Percentiles rank a stretch among this genome's conserved stretches.
Conservation (phyloP, 2,888 invertebrate species). For the Alloplasta piceator region DNA sequence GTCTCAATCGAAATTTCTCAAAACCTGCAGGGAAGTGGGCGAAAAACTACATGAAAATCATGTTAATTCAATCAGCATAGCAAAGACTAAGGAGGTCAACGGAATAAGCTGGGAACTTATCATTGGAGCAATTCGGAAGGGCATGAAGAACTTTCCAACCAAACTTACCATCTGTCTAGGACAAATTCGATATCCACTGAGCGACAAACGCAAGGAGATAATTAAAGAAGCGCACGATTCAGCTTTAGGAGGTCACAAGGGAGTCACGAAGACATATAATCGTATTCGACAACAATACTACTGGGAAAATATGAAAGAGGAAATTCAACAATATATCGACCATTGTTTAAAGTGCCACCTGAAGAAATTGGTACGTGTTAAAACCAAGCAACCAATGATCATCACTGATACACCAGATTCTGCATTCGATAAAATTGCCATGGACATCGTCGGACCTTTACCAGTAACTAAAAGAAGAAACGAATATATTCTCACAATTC, state of each 20-base stretch:
- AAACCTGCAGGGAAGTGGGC: background rate
- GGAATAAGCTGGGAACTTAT: slow-evolving; percentile 18
- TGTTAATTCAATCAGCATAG: background rate
- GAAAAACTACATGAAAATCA: background rate
- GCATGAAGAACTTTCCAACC: background rate
- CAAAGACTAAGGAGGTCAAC: background rate
- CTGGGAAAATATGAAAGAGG: slow-evolving; percentile 7
- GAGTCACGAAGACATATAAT: slow-evolving; percentile 40
- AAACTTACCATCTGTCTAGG: slow-evolving; percentile 7
- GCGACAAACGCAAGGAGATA: slow-evolving; percentile 3
- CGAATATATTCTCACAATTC: background rate
- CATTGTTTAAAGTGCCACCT: slow-evolving; percentile 48
- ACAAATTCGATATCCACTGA: background rate
- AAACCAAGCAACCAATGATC: background rate
- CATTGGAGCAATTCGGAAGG: background rate
- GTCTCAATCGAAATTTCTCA: no score
- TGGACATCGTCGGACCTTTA: slow-evolving; percentile 60
- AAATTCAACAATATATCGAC: slow-evolving; percentile 39
- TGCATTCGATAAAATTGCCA: slow-evolving; percentile 49
- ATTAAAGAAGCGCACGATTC: slow-evolving; percentile 28
- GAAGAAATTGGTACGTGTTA: slow-evolving; percentile 51
- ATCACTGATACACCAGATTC: slow-evolving; percentile 54
- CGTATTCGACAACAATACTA: slow-evolving; percentile 34
- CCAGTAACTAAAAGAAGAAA: slow-evolving; percentile 4
- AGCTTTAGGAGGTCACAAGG: slow-evolving; percentile 54